Evolutionary conservation across 2,888 invertebrate species (phyloP), one percentile per base, ranked within the genome.

Genomic region (Epirrhoe alternata): DNA sequence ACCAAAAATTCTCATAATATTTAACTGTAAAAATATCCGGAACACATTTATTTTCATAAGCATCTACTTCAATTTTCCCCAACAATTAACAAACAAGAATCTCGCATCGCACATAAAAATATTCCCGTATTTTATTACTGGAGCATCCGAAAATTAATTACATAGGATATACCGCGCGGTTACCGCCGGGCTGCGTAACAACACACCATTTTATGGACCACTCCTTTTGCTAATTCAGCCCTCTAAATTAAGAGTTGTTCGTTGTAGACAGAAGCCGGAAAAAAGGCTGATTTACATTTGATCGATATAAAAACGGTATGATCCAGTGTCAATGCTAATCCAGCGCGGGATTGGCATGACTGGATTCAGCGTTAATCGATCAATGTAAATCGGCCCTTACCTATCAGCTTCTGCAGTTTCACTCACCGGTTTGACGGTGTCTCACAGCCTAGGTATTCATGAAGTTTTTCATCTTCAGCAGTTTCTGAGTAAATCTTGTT

Each of bases 141-240:
- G 68, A 71, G 74, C 77, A 76, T 81, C 79, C 80, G 71, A 68
- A 74, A 77, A 80, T 80, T 78, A 78, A 81, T 81, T 74, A 79
- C 78, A 73, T 72, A 71, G 75, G 76, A 77, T 75, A 76, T 76
- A 76, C 71, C 77, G 66, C 73, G 67, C 53, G 50, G 35, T 42
- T 42, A 42, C 38, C 47, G 58, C 49, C 64, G 68, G 66, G 69
- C 71, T 66, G 75, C 70, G 72, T 68, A 77, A 80, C 77, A 81
- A 75, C 80, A 78, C 73, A 66, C 62, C 66, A 63, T 72, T 74
- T 79, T 77, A 78, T 74, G 73, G 74, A 64, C 68, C 53, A 24
- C 33, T 59, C 71, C 70, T 73, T 74, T 75, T 77, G 74, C 75
- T 79, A 79, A 80, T 77, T 75, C 55, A 51, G 62, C 59, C 58